Base-by-base conservation (phyloP, 2,888 invertebrate species). In the Eupithecia tripunctaria region DNA sequence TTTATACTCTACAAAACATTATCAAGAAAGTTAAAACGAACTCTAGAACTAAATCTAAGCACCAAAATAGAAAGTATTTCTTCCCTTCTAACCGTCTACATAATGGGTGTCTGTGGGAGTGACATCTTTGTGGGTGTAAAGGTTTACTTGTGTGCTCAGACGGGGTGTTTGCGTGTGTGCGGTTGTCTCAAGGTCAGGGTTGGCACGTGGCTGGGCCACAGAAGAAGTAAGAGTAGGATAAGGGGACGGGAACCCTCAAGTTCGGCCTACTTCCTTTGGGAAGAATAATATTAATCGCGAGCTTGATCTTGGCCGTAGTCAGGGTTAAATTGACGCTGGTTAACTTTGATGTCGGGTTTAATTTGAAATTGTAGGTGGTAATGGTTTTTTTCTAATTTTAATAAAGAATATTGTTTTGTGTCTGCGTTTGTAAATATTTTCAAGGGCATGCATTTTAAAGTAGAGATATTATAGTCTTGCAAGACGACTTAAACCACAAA, bases 141-240 rank as follows among this genome's bases (percentile, higher is more conserved):
- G 25, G 38, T 38, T 74, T 67, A 59, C 60, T 56, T 67, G 79
- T 76, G 76, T 74, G 77, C 72, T 29, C 81, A 81, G 80, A 78
- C 72, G 79, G 77, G 71, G 51, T 25, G 60, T 59, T 56, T 47
- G 60, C 21, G n/a, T 71, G 80, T 81, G 77, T 83, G 86, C 82
- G 83, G 82, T 82, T 73, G 86, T 83, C 83, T 85, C 89, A 91
- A 91, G 90, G 91, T 87, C 89, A 90, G 86, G 89, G 88, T 82
- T 80, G 86, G 82, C 89, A 88, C 90, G 90, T 88, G 89, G 81
- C 80, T 77, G 72, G 64, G 41, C 62, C 59, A 66, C 59, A 63
- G 70, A 70, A 72, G 67, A 62, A 32, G 70, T 47, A 68, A 72
- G 72, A 67, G 69, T 63, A 25, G 6, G 29, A 41, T 43, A 32